Conservation (phyloP, 2,797 vertebrate genomes). For the Pangasius macronema region DNA sequence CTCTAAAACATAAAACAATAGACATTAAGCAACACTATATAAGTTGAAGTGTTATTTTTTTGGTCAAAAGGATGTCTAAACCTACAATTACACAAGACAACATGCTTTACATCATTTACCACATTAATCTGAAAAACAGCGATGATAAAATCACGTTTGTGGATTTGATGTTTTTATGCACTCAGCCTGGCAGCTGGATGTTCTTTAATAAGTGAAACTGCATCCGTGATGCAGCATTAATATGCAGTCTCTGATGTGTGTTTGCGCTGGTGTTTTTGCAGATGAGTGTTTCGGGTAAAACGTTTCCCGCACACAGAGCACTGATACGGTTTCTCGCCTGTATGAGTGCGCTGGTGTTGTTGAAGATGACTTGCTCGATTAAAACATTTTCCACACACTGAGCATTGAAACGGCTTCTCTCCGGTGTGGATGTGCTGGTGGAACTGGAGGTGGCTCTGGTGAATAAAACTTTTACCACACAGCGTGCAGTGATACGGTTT, state of each 20-base stretch:
- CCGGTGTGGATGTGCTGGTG: constrained; percentile 37
- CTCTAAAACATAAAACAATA: neutral
- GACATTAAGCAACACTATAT: neutral
- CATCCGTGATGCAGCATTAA: neutral
- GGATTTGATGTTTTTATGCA: neutral
- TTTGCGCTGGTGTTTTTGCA: constrained; percentile 20
- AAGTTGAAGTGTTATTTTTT: neutral
- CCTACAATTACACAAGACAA: neutral
- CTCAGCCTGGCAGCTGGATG: neutral
- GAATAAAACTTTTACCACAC: constrained; percentile 37
- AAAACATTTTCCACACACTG: constrained; percentile 4
- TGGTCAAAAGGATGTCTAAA: neutral
- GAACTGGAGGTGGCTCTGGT: constrained; percentile 37
- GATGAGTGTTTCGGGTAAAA: constrained; percentile 15
- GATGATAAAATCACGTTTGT: neutral
- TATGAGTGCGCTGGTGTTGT: constrained; percentile 20
- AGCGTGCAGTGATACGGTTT: constrained; percentile 30
- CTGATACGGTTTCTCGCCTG: constrained; percentile 1
- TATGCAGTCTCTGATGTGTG: neutral
- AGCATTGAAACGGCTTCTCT: constrained; percentile 20
- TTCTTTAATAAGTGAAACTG: neutral
- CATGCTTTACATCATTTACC: neutral
- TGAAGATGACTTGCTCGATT: constrained; percentile 8
- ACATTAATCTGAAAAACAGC: neutral
- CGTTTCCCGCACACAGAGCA: constrained; percentile 5